Evolutionary conservation across 2,888 invertebrate species (phyloP), one percentile per base, ranked within the genome.

Genomic region (Euspilapteryx auroguttella): DNA sequence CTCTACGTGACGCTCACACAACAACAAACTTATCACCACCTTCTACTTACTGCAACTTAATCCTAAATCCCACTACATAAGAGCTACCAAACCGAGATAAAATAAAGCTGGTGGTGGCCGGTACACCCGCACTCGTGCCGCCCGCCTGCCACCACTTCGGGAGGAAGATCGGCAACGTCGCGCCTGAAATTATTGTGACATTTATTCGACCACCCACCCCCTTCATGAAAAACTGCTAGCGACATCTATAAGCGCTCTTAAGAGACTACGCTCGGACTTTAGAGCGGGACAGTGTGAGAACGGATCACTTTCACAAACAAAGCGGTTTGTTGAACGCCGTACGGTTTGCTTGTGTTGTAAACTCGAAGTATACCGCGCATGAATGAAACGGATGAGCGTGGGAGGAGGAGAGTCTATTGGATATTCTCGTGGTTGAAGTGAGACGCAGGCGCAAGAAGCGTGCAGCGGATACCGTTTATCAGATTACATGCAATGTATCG

Each of bases 401-500:
- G 31, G 50, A 64, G 37, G 33, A 58, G 47, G 71, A 68, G 31
- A 34, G 53, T 29, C 31, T 29, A 39, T 40, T 51, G 34, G 36
- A 34, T 29, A 29, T 32, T 29, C 27, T 25, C 25, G 34, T 34
- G 20, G 63, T 32, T 38, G 28, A 54, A 71, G 38, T 35, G 47
- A 39, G 64, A 66, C 40, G 44, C 32, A 42, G 40, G 42, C 63
- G 68, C 59, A 59, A 59, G 66, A 71, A 31, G 31, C 63, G 62
- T 63, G 58, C 65, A 63, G 66, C 59, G 76, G 78, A 77, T 78
- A 78, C 78, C 79, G 73, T 73, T 78, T 76, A 77, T 76, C 75
- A 71, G 75, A 77, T 77, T 76, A 73, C 71, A 76, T 66, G 73
- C 73, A 73, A 73, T 73, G 75, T 75, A 77, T 73, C 71, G 76